Evolutionary conservation across 1,140 invertebrate species (phyloP), one percentile per base, ranked within the genome.

Genomic region (Euborellia annulipes): DNA sequence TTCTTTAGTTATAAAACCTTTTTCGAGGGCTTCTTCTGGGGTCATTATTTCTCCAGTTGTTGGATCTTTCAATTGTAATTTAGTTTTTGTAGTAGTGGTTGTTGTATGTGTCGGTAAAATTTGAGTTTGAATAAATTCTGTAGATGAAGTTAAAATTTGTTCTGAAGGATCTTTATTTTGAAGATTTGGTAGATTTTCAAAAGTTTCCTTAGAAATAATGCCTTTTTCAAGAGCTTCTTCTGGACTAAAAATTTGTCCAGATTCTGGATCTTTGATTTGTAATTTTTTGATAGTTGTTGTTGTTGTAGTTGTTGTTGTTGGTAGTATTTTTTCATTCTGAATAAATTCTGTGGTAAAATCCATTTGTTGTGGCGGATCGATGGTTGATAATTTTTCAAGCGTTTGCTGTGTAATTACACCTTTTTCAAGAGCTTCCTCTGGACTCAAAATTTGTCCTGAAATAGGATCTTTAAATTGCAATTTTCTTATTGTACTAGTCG

Each of bases 181-280:
- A 56, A 55, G 37, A 49, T 48, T 47, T n/a, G 70, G 64, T 45
- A 70, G 68, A 64, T 67, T 76, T 62, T 68, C 66, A 41, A 69
- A 69, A 3, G 69, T 72, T 19, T 66, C 61, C 38, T 71, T 59
- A 62, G 82, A 76, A 6, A 70, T 76, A 20, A 89, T 63, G 2
- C 84, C 85, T 47, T 78, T 66, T 61, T 85, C 75, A 36, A 86
- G 71, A 21, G 86, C 86, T 32, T 85, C 79, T 62, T 87, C 76
- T 53, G 83, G 23, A 27, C 80, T 75, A 27, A 87, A 62, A 57
- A 78, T 73, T 58, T 81, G 71, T 8, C 82, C 82, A 11, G 82
- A 85, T 46, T 70, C 69, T 8, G 85, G 84, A 67, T 90, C 84
- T 42, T 75, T 66, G 13, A 88, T 72, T 27, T 27, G 23, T 6